Conservation (phyloP, 2,113 vertebrate genomes). For the Epinephelus cyanopodus region DNA sequence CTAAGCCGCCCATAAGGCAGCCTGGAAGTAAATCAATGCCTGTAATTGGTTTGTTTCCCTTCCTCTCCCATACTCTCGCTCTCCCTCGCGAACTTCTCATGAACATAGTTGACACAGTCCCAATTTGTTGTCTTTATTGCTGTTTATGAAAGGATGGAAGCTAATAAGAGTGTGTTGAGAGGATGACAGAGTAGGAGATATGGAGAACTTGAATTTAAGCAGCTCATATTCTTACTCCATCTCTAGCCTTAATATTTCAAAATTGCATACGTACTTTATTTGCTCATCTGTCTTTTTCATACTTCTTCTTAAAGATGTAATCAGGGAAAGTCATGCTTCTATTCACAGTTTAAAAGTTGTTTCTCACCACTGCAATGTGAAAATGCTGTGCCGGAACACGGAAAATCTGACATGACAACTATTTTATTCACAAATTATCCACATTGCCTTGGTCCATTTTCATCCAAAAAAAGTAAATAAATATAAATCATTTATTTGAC, state of each 20-base stretch:
- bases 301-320: not conserved
- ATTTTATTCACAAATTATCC: too few relatives aligned
- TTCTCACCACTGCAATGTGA: too few relatives aligned
- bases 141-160: slow-evolving; percentile 56
- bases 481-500: too few relatives aligned
- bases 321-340: not conserved
- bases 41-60: slow-evolving; percentile 74
- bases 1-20: slow-evolving; percentile 68
- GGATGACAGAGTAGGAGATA: slow-evolving; percentile 14
- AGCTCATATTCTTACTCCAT: not conserved
- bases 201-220: not conserved
- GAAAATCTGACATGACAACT: too few relatives aligned
- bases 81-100: slow-evolving; percentile 16
- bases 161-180: slow-evolving; percentile 25
- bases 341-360: not conserved
- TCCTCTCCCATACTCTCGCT: slow-evolving; percentile 4
- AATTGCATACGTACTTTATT: not conserved
- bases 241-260: not conserved
- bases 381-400: too few relatives aligned
- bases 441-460: too few relatives aligned
- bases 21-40: slow-evolving; percentile 75
- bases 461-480: too few relatives aligned
- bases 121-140: slow-evolving; percentile 63
- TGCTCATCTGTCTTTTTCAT: slow-evolving; percentile 15
- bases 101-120: slow-evolving; percentile 60